These are phyloP conservation scores for Cerceris rybyensis DNA, from an alignment of 2,888 invertebrate species.

Conservation along the genomic window DNA sequence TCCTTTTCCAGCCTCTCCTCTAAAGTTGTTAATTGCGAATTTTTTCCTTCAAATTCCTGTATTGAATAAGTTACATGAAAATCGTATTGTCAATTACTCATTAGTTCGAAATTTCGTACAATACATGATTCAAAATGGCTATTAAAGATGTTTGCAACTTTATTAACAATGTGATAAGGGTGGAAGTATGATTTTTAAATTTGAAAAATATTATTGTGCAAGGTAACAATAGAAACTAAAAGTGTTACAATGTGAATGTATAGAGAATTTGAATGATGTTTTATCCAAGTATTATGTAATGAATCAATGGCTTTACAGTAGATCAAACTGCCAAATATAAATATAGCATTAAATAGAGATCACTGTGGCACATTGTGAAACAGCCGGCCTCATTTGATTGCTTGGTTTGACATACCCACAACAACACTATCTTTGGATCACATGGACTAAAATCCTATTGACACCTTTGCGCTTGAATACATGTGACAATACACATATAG, in stretches of 20 bases:
- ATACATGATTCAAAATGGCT: too few species aligned
- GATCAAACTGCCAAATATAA: slow-evolving; percentile 79
- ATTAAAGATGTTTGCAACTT: not conserved
- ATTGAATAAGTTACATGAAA: slow-evolving; percentile 5
- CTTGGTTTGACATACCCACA: slow-evolving; percentile 69
- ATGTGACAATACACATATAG: slow-evolving; percentile 12
- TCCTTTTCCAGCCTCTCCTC: slow-evolving; percentile 93
- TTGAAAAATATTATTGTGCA: slow-evolving; percentile 11
- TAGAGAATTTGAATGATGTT: slow-evolving; percentile 16
- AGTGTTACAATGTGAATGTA: slow-evolving; percentile 7
- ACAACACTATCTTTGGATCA: slow-evolving; percentile 76
- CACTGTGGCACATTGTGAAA: slow-evolving; percentile 74
- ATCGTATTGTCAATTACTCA: not conserved
- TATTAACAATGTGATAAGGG: slow-evolving; percentile 12
- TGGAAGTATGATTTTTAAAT: slow-evolving; percentile 8
- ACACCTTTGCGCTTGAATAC: slow-evolving; percentile 27
- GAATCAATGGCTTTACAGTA: slow-evolving; percentile 64
- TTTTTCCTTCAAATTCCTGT: slow-evolving; percentile 88
- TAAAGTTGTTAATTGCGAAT: slow-evolving; percentile 84
- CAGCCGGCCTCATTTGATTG: slow-evolving; percentile 71
- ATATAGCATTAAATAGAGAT: slow-evolving; percentile 76
- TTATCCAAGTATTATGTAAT: slow-evolving; percentile 60
- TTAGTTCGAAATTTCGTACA: too few species aligned
- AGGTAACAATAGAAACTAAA: not conserved
- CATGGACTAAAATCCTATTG: slow-evolving; percentile 74